A percentile compares a stretch with the other conserved stretches of the same genome.
phyloP scores from a whole-genome alignment of 2,113 vertebrate genomes.

The Odontophorus gujanensis region DNA sequence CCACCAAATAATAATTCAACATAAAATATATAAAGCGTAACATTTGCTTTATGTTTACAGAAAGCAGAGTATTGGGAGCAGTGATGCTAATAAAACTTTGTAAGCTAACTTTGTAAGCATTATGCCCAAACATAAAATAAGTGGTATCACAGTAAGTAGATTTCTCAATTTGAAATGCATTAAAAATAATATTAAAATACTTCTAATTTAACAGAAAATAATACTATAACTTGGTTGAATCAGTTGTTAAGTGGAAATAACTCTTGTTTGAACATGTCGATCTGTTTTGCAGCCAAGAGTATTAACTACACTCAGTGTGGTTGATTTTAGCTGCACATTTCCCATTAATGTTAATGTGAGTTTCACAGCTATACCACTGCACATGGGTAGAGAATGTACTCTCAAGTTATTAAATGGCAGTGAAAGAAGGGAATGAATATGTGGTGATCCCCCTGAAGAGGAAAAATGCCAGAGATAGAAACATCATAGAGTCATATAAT shows the following conservation, averaged over 20 bases:
- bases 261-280: background rate
- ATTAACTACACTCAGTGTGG: background rate
- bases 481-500: background rate
- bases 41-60: background rate
- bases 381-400: background rate
- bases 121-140: background rate
- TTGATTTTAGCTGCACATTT: background rate
- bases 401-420: background rate
- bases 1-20: background rate
- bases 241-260: constrained; percentile 18
- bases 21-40: too few relatives aligned
- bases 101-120: background rate
- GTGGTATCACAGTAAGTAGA: background rate
- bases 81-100: background rate
- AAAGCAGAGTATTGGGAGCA: background rate
- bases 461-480: constrained; percentile 23
- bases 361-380: background rate
- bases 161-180: background rate
- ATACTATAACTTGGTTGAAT: background rate
- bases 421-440: background rate
- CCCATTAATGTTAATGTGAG: background rate
- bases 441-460: background rate
- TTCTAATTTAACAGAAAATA: constrained; percentile 8
- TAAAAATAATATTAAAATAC: background rate
- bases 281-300: background rate